Base-by-base conservation (phyloP, 1,140 invertebrate genomes). In the Vanessa atalanta region DNA sequence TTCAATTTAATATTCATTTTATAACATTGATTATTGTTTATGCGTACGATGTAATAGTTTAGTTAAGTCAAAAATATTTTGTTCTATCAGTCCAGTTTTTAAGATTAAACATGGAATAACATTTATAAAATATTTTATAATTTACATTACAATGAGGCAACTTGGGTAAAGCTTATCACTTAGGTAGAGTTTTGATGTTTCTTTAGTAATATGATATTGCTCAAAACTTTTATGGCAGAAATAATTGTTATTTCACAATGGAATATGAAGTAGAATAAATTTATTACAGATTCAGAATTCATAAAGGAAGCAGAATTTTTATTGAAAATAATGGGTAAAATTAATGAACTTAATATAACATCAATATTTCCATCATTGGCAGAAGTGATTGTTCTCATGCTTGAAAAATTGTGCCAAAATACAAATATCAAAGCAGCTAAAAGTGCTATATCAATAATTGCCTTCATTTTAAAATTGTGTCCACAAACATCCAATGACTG, bases 201-300 rank as follows among this genome's bases (percentile, higher is more conserved):
- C 88, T 91, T 89, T 90, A 89, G 89, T 91, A 90, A 90, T 91
- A 91, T 90, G 89, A 91, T 84, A 84, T 83, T 88, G 78, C 78
- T 78, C 75, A 53, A 47, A 47, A 20, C 13, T 6, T 31, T 66
- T 12, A 13, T 16, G 64, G 51, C 9, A 63, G 20, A 20, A 72
- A 47, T n/a, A 6, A 16, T 63, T 61, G n/a, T 70, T 53, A 48
- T 26, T 12, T 53, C 16, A 37, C 31, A 23, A 48, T 16, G 67
- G 9, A 37, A 7, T 64, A 60, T 23, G 15, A 61, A 37, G 26
- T 72, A 60, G 16, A 47, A 4, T 16, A 15, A 47, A 37, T 65
- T 65, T 47, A 60, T 85, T 82, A 50, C 73, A 85, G 81, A 51
- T 60, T 31, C 31, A 14, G 23, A 76, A 61, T 79, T 50, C 68